phyloP scores from a whole-genome alignment of 64 coral and sea anemone species.

The Orbicella faveolata region DNA sequence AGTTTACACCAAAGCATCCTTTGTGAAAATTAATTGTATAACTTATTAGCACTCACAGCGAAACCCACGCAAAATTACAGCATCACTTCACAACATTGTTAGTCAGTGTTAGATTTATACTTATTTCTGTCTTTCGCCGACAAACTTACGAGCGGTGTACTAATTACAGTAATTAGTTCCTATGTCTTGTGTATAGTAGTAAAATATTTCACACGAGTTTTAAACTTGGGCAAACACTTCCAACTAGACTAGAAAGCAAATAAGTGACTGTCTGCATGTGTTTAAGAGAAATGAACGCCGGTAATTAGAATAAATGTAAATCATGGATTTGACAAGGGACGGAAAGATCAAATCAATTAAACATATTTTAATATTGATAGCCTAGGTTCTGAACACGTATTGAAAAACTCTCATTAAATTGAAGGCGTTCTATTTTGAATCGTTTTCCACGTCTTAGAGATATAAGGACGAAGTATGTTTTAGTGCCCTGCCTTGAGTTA shows the following conservation, averaged over 20 bases:
- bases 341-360: not conserved
- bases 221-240: constrained; percentile 10
- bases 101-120: not conserved
- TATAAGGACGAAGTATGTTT: too few relatives aligned
- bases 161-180: not conserved
- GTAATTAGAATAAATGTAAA: not conserved
- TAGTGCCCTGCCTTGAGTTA: too few relatives aligned
- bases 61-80: not conserved
- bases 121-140: not conserved
- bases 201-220: not conserved
- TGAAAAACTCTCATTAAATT: too few relatives aligned
- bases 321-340: too few relatives aligned
- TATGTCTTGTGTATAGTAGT: constrained; percentile 1
- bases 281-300: not conserved
- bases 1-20: not conserved
- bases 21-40: not conserved
- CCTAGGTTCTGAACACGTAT: too few relatives aligned
- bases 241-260: constrained; percentile 7
- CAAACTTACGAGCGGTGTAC: not conserved
- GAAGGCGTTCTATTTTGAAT: too few relatives aligned
- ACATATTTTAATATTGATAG: not conserved
- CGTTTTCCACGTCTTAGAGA: too few relatives aligned
- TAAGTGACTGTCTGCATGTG: not conserved
- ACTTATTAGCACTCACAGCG: not conserved
- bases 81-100: not conserved